Conservation (phyloP, 2,797 vertebrate species). For the Sebastes jordani region DNA sequence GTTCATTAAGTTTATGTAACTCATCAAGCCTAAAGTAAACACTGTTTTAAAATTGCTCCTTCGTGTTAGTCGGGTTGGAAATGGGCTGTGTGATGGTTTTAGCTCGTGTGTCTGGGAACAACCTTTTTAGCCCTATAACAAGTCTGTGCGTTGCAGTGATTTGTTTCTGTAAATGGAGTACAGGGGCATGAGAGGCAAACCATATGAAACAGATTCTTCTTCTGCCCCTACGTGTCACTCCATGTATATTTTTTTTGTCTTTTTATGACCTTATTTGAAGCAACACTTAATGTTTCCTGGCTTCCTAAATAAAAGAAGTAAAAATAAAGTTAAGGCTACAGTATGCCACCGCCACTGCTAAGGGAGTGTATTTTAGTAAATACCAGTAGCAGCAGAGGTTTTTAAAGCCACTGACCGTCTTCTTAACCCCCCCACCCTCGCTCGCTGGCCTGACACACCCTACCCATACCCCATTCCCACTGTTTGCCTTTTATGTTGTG, state of each 20-base stretch:
- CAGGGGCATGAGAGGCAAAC: conserved; percentile 52
- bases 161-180: conserved; percentile 44
- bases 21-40: conserved; percentile 57
- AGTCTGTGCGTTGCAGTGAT: conserved; percentile 18
- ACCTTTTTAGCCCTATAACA: conserved; percentile 32
- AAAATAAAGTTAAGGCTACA: conserved; percentile 82
- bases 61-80: conserved; percentile 32
- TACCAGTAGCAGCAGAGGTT: conserved; percentile 73
- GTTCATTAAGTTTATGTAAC: conserved; percentile 55
- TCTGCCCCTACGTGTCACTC: conserved; percentile 64
- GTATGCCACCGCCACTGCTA: conserved; percentile 64
- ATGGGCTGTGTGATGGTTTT: conserved; percentile 54
- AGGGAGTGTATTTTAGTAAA: conserved; percentile 74
- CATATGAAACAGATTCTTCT: conserved; percentile 79
- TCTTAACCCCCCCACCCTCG: conserved; percentile 73
- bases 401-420: conserved; percentile 83
- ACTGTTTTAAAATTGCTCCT: conserved; percentile 44
- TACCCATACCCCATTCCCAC: conserved; percentile 71
- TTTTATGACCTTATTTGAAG: conserved; percentile 83
- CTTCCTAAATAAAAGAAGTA: conserved; percentile 83
- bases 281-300: conserved; percentile 82
- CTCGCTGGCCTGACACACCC: conserved; percentile 75
- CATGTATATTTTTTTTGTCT: conserved; percentile 83
- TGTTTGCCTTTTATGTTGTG: conserved; percentile 82
- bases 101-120: conserved; percentile 55